Conservation (phyloP, 2,113 vertebrate genomes). For the Gymnorhina tibicen region DNA sequence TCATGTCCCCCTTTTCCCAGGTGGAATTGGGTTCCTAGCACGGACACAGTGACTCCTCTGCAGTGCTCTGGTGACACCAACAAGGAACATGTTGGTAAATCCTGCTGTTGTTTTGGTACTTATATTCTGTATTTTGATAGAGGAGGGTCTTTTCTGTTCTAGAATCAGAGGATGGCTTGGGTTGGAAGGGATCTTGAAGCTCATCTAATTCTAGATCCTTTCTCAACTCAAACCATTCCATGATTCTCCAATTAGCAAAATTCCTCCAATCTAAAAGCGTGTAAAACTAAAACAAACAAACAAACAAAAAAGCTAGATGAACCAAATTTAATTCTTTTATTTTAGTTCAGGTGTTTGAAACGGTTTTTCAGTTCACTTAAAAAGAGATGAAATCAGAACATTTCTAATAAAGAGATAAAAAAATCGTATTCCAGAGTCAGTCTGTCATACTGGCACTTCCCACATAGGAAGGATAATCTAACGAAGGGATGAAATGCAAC, state of each 20-base stretch:
- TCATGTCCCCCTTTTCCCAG: constrained; percentile 10
- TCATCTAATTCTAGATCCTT: not conserved
- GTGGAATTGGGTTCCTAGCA: constrained; percentile 24
- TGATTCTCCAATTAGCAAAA: not conserved
- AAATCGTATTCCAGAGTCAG: not conserved
- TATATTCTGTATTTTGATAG: not conserved
- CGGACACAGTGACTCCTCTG: not conserved
- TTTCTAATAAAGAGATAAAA: not conserved
- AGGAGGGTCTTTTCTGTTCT: fast-evolving
- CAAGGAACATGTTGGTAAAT: not conserved
- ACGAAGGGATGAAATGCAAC: not conserved
- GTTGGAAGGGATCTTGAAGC: not conserved
- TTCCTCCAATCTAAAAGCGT: not conserved
- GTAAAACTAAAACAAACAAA: not conserved
- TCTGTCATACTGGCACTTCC: not conserved
- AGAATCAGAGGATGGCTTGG: not conserved
- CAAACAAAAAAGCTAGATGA: not conserved
- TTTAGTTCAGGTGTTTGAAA: not conserved
- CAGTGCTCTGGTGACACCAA: not conserved
- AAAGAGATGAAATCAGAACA: not conserved
- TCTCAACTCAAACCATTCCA: fast-evolving
- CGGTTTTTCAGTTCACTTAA: not conserved
- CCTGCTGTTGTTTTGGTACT: not conserved
- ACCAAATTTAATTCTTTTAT: not conserved
- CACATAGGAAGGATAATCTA: not conserved